phyloP scores from a whole-genome alignment of 2,888 invertebrate species.

The Sarcophaga caerulescens region DNA sequence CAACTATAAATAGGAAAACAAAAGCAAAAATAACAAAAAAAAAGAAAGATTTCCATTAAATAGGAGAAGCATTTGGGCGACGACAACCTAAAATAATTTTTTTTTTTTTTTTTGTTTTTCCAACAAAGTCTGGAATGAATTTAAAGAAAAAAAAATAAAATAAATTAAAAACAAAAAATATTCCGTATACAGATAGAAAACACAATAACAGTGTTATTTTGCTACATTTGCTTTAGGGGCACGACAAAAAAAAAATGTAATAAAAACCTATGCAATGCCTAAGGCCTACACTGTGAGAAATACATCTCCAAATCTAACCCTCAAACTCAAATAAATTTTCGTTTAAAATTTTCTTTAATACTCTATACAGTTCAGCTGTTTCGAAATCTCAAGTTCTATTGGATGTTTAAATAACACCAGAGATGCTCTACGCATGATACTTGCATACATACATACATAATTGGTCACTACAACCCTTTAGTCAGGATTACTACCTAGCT shows the following conservation, averaged over 20 bases:
- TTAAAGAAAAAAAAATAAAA: conserved; percentile 4
- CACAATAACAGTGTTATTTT: conserved; percentile 13
- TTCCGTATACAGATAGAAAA: conserved; percentile 21
- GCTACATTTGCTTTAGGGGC: conserved; percentile 6
- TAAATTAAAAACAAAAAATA: background rate
- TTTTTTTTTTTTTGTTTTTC: background rate
- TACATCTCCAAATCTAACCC: too few species aligned
- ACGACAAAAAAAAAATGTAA: background rate
- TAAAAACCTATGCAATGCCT: conserved; percentile 1
- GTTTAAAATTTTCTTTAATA: too few species aligned
- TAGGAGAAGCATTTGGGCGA: conserved; percentile 2
- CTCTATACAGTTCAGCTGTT: too few species aligned
- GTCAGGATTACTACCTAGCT: too few species aligned
- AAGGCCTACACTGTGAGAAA: background rate
- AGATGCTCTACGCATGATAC: too few species aligned
- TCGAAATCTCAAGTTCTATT: too few species aligned
- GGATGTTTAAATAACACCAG: too few species aligned
- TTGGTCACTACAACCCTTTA: too few species aligned
- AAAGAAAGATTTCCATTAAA: background rate
- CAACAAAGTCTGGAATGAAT: background rate
- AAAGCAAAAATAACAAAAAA: background rate
- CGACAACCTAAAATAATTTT: conserved; percentile 30
- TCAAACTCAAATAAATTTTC: too few species aligned
- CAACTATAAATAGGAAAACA: background rate
- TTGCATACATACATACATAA: too few species aligned